These are phyloP conservation scores for Scomber colias DNA, from an alignment of 2,113 vertebrate genomes.

Conservation along the genomic window DNA sequence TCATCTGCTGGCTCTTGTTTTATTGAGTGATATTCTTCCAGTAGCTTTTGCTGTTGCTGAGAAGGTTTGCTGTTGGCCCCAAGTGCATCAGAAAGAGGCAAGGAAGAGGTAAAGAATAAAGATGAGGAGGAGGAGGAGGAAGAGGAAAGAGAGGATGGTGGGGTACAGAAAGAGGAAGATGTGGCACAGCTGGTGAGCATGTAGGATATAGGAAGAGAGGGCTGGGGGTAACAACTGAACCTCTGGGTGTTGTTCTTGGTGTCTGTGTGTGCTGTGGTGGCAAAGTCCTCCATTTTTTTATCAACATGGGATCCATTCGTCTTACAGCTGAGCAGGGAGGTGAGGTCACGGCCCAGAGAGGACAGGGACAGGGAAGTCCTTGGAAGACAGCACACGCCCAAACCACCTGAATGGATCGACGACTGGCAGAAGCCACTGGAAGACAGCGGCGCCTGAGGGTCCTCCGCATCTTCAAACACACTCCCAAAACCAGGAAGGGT, in stretches of 20 bases:
- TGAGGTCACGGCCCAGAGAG: constrained; percentile 76
- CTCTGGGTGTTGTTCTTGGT: constrained; percentile 77
- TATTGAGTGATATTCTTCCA: constrained; percentile 77
- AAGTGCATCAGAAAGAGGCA: constrained; percentile 26
- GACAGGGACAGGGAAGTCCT: constrained; percentile 72
- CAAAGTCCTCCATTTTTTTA: constrained; percentile 80
- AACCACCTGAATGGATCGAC: constrained; percentile 83
- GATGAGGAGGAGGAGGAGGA: constrained; percentile 79
- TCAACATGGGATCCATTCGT: constrained; percentile 87
- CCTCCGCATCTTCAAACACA: constrained; percentile 70
- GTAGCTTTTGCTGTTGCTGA: constrained; percentile 73
- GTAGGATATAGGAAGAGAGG: constrained; percentile 55
- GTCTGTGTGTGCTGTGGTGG: constrained; percentile 80
- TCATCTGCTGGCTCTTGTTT: constrained; percentile 92
- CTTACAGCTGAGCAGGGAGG: constrained; percentile 85
- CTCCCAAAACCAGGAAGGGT: constrained; percentile 76
- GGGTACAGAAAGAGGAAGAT: constrained; percentile 16
- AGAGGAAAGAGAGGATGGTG: constrained; percentile 78
- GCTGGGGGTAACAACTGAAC: constrained; percentile 74
- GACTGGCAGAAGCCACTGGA: constrained; percentile 84
- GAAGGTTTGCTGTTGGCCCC: constrained; percentile 36
- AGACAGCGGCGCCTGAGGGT: constrained; percentile 72
- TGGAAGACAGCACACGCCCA: constrained; percentile 82
- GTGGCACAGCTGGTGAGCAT: constrained; percentile 62
- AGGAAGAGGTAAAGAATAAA: constrained; percentile 64